A percentile compares a stretch with the other conserved stretches of the same genome.
Conservation (phyloP, 2,888 invertebrate species). For the Drosophila nr. fundita region DNA sequence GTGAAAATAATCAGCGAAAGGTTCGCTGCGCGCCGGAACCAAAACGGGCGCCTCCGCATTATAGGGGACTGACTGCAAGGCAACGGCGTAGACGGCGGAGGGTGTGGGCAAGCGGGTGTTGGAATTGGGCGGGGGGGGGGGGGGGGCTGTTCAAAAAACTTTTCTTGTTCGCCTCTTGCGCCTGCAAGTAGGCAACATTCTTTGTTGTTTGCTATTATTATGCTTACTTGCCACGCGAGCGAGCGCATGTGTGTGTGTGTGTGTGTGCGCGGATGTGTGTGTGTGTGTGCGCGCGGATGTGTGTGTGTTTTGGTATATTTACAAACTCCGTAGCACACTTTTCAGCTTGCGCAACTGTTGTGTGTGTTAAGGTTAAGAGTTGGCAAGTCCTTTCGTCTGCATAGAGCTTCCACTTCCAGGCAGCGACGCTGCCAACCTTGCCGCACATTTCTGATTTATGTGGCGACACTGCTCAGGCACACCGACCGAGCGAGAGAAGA, state of each 20-base stretch:
- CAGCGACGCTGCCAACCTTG: conserved; percentile 66
- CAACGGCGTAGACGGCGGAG: neutral
- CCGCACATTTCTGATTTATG: conserved; percentile 76
- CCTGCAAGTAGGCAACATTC: conserved; percentile 77
- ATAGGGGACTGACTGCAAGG: neutral
- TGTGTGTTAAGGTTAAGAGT: conserved; percentile 76
- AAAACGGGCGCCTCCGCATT: conserved; percentile 12
- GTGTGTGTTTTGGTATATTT: conserved; percentile 57
- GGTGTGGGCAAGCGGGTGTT: neutral
- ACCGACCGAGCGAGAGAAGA: neutral
- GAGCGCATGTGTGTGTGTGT: conserved; percentile 16
- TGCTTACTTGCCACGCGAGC: conserved; percentile 55
- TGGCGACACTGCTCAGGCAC: conserved; percentile 53
- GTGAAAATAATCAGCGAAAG: conserved; percentile 72
- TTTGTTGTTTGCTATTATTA: conserved; percentile 65
- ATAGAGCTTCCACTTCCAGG: conserved; percentile 48
- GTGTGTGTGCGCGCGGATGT: conserved; percentile 10
- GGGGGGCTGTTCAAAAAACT: conserved; percentile 50
- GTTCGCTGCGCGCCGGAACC: conserved; percentile 43
- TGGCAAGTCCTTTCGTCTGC: conserved; percentile 57
- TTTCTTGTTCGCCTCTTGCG: conserved; percentile 59
- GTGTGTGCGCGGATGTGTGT: conserved; percentile 24
- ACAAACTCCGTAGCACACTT: conserved; percentile 71
- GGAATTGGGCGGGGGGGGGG: neutral
- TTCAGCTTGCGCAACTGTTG: conserved; percentile 78